phyloP scores from a whole-genome alignment of 2,888 invertebrate species.

The Azorinus chamasolen region DNA sequence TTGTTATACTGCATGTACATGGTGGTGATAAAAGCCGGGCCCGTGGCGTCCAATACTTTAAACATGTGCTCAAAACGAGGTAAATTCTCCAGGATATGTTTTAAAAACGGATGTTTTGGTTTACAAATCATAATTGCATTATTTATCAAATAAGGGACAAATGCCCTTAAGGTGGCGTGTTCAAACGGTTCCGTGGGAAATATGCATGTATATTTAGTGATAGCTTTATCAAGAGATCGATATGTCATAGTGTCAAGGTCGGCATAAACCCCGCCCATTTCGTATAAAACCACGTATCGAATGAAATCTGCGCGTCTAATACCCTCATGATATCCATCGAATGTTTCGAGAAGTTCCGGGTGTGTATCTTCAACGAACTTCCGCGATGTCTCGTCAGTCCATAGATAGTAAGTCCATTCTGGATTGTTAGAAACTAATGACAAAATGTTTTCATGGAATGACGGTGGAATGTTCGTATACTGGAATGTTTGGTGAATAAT shows the following conservation, averaged over 20 bases:
- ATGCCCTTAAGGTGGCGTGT: conserved; percentile 68
- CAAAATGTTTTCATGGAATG: conserved; percentile 17
- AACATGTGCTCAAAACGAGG: conserved; percentile 67
- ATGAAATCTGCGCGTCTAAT: conserved; percentile 79
- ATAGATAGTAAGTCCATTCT: conserved; percentile 82
- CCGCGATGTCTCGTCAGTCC: conserved; percentile 79
- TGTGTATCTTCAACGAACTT: conserved; percentile 71
- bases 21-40: conserved; percentile 72
- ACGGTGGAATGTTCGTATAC: conserved; percentile 21
- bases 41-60: conserved; percentile 72
- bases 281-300: conserved; percentile 79
- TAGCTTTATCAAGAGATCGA: conserved; percentile 67
- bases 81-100: conserved; percentile 66
- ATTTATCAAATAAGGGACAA: conserved; percentile 69
- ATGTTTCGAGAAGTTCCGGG: conserved; percentile 70
- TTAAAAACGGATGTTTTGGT: conserved; percentile 73
- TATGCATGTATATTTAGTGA: conserved; percentile 69
- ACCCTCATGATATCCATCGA: conserved; percentile 69
- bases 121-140: conserved; percentile 77
- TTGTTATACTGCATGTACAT: conserved; percentile 41
- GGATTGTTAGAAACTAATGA: conserved; percentile 75
- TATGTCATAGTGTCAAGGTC: conserved; percentile 80
- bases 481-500: conserved; percentile 50
- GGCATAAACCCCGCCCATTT: conserved; percentile 80
- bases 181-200: conserved; percentile 75